These are phyloP conservation scores for Amia ocellicauda DNA, from an alignment of 2,113 vertebrate species.

Conservation along the genomic window DNA sequence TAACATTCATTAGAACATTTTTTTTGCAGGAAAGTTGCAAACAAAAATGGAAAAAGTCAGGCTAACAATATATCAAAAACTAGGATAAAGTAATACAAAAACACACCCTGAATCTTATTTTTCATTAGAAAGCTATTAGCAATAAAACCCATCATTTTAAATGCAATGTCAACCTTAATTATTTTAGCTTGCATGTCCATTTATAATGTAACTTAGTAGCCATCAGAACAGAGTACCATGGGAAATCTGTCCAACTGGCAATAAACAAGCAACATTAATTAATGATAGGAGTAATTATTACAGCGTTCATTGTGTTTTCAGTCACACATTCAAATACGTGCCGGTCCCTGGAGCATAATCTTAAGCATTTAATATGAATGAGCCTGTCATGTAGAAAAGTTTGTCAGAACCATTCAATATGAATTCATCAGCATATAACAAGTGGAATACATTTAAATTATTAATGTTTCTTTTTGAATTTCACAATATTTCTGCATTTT, in stretches of 20 bases:
- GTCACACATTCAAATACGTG: constrained; percentile 19
- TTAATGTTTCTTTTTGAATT: too few relatives aligned
- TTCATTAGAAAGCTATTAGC: constrained; percentile 61
- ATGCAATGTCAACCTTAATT: constrained; percentile 56
- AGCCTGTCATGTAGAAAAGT: constrained; percentile 48
- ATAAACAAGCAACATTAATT: constrained; percentile 66
- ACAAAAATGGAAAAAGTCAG: too few relatives aligned
- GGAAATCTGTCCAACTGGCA: constrained; percentile 63
- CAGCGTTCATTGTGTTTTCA: constrained; percentile 53
- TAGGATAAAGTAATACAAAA: background rate
- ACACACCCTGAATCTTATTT: constrained; percentile 63
- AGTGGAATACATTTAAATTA: too few relatives aligned
- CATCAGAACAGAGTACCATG: constrained; percentile 59
- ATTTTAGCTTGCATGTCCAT: constrained; percentile 49
- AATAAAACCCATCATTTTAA: constrained; percentile 65
- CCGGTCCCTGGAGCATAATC: constrained; percentile 38
- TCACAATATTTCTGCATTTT: too few relatives aligned
- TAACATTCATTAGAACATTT: too few relatives aligned
- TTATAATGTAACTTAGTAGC: constrained; percentile 37
- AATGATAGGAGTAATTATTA: constrained; percentile 62
- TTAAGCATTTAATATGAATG: constrained; percentile 46
- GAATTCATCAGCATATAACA: constrained; percentile 26
- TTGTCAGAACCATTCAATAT: constrained; percentile 52
- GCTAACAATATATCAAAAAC: too few relatives aligned
- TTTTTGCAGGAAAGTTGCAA: too few relatives aligned